Conservation (phyloP, 2,888 invertebrate species). For the Nebria salina region DNA sequence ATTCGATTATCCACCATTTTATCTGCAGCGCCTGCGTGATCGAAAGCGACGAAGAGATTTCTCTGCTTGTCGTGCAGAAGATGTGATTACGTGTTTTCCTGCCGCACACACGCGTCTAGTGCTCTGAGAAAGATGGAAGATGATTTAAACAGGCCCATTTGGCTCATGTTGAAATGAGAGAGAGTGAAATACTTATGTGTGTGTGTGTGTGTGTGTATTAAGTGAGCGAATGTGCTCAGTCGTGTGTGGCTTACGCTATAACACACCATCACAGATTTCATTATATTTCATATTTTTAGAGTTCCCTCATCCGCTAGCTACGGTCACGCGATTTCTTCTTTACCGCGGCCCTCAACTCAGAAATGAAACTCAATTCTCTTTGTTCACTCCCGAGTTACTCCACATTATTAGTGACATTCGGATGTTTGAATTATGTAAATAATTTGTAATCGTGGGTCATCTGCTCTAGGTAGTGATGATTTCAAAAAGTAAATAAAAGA, state of each 20-base stretch:
- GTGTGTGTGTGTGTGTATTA: not conserved
- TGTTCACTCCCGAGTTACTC: not conserved
- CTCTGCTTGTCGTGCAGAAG: not conserved
- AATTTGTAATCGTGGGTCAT: too few relatives aligned
- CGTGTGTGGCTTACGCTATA: constrained; percentile 33
- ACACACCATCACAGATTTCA: constrained; percentile 25
- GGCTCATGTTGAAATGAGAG: not conserved
- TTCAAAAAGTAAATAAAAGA: not conserved
- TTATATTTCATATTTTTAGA: constrained; percentile 42
- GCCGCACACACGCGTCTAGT: not conserved
- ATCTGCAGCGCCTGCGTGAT: not conserved
- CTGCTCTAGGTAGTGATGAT: too few relatives aligned
- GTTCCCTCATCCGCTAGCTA: constrained; percentile 42
- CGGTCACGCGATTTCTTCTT: constrained; percentile 38
- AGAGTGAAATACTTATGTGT: not conserved
- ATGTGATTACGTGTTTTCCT: not conserved
- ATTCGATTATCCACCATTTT: not conserved
- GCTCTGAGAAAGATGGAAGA: not conserved
- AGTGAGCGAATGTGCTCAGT: constrained; percentile 24
- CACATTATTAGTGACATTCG: not conserved
- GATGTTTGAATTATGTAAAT: too few relatives aligned
- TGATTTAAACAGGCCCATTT: not conserved
- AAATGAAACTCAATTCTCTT: not conserved
- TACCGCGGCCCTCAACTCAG: not conserved
- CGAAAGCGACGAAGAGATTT: not conserved